Percentiles rank a stretch among this genome's conserved stretches.
Conservation (phyloP, 1,140 invertebrate genomes). For the Drosophila sechellia region DNA sequence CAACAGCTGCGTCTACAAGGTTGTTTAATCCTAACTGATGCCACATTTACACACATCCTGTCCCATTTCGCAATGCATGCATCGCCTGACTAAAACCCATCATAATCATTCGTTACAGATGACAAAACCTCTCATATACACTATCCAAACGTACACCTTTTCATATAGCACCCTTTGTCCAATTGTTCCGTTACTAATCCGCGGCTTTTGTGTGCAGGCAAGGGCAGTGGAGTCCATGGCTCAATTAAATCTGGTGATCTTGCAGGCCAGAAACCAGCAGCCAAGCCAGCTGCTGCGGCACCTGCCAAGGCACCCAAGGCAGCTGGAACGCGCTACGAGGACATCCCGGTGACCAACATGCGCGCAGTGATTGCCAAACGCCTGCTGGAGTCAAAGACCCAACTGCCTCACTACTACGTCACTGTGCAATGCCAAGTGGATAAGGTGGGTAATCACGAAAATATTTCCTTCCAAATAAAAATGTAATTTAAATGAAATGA, state of each 20-base stretch:
- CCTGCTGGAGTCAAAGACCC: slow-evolving; percentile 95
- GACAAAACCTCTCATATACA: neutral
- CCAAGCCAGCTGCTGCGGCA: slow-evolving; percentile 84
- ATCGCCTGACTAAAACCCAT: slow-evolving; percentile 53
- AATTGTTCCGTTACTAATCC: slow-evolving; percentile 70
- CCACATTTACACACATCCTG: slow-evolving; percentile 9
- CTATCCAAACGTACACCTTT: neutral
- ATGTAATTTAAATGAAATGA: neutral
- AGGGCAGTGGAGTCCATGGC: slow-evolving; percentile 94
- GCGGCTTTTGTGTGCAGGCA: slow-evolving; percentile 87
- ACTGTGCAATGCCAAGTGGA: slow-evolving; percentile 95
- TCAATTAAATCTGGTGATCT: slow-evolving; percentile 95
- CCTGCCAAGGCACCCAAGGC: slow-evolving; percentile 68
- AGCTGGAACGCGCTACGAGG: slow-evolving; percentile 86
- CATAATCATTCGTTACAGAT: neutral
- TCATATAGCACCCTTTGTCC: slow-evolving; percentile 11
- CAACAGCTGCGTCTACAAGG: slow-evolving; percentile 89
- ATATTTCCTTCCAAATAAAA: neutral
- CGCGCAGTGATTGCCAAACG: slow-evolving; percentile 96
- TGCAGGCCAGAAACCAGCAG: slow-evolving; percentile 85
- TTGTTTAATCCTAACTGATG: slow-evolving; percentile 83
- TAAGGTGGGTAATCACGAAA: slow-evolving; percentile 80
- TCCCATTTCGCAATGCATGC: slow-evolving; percentile 45
- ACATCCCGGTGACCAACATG: slow-evolving; percentile 95
- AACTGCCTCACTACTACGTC: slow-evolving; percentile 98